Conservation (phyloP, 2,113 vertebrate genomes). For the Puntigrus tetrazona region DNA sequence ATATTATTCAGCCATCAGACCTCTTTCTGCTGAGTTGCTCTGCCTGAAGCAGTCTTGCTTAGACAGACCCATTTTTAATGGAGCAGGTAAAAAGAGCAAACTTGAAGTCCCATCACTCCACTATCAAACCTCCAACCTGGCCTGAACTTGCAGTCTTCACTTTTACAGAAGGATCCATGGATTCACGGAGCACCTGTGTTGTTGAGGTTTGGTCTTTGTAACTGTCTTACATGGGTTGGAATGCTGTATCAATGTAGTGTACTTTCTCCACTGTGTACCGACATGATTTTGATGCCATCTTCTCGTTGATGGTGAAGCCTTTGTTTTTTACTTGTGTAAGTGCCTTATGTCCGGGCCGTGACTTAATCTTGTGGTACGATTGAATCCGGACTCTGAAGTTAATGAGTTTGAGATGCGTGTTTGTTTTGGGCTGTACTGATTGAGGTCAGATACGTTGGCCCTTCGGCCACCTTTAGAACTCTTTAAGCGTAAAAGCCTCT, state of each 20-base stretch:
- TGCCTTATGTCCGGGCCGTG: not conserved
- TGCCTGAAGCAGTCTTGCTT: not conserved
- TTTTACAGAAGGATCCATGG: not conserved
- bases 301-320: not conserved
- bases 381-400: not conserved
- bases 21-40: constrained; percentile 24
- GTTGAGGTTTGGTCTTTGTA: not conserved
- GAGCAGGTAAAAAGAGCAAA: constrained; percentile 27
- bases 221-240: not conserved
- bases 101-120: constrained; percentile 2
- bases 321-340: not conserved
- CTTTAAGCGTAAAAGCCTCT: not conserved
- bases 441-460: constrained; percentile 3
- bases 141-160: not conserved
- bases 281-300: not conserved
- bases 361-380: not conserved
- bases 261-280: not conserved
- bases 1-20: constrained; percentile 31
- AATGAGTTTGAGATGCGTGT: constrained; percentile 2
- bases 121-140: not conserved
- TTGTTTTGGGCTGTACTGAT: not conserved
- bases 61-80: constrained; percentile 22
- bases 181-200: not conserved
- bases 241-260: not conserved
- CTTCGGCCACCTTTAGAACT: not conserved